These are phyloP conservation scores for Rousettus madagascariensis DNA, from an alignment of 2,797 vertebrate species.

Conservation along the genomic window DNA sequence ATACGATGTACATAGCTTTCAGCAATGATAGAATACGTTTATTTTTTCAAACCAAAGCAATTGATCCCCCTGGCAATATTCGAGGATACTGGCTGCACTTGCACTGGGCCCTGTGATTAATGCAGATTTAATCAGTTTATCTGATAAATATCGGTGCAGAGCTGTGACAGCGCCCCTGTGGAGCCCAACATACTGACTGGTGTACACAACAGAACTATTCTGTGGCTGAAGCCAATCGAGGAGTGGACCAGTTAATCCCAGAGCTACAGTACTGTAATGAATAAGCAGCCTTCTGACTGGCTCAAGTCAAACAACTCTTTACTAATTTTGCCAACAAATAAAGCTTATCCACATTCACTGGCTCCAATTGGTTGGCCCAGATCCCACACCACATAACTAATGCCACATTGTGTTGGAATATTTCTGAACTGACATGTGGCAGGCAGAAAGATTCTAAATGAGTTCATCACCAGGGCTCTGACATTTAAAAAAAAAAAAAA, in stretches of 20 bases:
- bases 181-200: not conserved
- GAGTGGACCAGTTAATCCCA: rapidly evolving
- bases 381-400: not conserved
- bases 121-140: constrained; percentile 31
- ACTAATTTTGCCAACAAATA: constrained; percentile 25
- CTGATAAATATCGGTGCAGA: not conserved
- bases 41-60: constrained; percentile 62
- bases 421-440: constrained; percentile 67
- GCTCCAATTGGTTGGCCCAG: not conserved
- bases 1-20: not conserved
- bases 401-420: not conserved
- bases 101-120: not conserved
- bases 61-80: constrained; percentile 21
- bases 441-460: constrained; percentile 70
- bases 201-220: not conserved
- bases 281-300: not conserved
- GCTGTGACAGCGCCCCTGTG: not conserved
- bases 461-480: constrained; percentile 44
- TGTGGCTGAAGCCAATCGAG: not conserved
- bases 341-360: not conserved
- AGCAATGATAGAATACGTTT: not conserved
- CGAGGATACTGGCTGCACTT: constrained; percentile 26
- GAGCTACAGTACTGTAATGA: not conserved
- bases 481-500: not conserved
- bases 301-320: not conserved